A percentile compares a stretch with the other conserved stretches of the same genome.
Evolutionary conservation across 1,140 invertebrate species (phyloP).

Genomic region (Drosophila bocki): DNA sequence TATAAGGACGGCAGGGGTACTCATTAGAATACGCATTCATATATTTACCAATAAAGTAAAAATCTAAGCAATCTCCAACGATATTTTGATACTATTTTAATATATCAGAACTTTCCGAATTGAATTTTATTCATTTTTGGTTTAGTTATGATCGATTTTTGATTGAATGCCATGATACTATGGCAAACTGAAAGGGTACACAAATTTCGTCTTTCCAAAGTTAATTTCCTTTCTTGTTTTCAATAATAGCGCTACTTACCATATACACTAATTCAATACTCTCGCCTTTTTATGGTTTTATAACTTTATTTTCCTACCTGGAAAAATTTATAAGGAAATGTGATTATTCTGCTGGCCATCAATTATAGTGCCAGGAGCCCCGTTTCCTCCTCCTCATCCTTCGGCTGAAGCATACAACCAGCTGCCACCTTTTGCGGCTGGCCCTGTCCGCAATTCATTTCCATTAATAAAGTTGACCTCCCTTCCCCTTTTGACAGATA

Average conservation of each 20-base stretch:
- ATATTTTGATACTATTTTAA: too few relatives aligned
- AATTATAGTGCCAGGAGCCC: conserved; percentile 29
- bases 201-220: too few relatives aligned
- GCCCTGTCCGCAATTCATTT: conserved; percentile 38
- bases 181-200: too few relatives aligned
- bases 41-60: neutral
- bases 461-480: conserved; percentile 29
- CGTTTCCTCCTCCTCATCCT: neutral
- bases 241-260: too few relatives aligned
- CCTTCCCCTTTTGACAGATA: conserved; percentile 86
- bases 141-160: too few relatives aligned
- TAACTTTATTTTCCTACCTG: conserved; percentile 5
- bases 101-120: too few relatives aligned
- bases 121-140: too few relatives aligned
- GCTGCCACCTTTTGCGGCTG: conserved; percentile 13
- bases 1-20: conserved; percentile 15
- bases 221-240: too few relatives aligned
- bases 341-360: conserved; percentile 35
- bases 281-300: neutral
- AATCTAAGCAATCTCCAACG: neutral
- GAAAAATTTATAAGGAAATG: conserved; percentile 6
- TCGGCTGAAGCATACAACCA: neutral
- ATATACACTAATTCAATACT: neutral
- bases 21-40: neutral
- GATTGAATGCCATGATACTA: too few relatives aligned